Percentiles rank a stretch among this genome's conserved stretches.
Conservation (phyloP, 1,140 invertebrate species). For the Eupeodes corollae region DNA sequence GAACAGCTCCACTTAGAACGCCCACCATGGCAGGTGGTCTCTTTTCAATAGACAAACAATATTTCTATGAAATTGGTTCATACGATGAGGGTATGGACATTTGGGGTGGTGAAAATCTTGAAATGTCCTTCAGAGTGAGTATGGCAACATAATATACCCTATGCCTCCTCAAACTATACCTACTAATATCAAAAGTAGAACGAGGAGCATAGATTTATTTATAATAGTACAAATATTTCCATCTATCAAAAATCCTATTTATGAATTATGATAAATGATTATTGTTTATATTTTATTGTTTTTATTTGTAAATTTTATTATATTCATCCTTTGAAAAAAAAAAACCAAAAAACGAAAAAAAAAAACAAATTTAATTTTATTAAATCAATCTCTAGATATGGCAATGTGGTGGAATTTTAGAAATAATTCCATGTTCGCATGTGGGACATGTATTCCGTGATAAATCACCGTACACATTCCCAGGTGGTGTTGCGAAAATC, state of each 20-base stretch:
- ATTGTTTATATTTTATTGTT: conserved; percentile 5
- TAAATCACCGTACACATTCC: conserved; percentile 98
- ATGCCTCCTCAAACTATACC: neutral
- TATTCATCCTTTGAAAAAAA: conserved; percentile 12
- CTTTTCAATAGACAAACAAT: conserved; percentile 92
- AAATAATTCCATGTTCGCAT: conserved; percentile 92
- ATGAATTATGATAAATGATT: conserved; percentile 6
- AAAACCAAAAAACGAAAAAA: conserved; percentile 1
- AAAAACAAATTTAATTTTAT: conserved; percentile 12
- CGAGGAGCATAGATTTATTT: too few species aligned
- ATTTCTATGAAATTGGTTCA: conserved; percentile 93
- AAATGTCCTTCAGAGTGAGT: conserved; percentile 96
- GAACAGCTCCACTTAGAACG: conserved; percentile 80
- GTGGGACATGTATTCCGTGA: conserved; percentile 98
- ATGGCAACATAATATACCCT: conserved; percentile 10
- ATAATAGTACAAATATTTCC: too few species aligned
- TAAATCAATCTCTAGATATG: conserved; percentile 66
- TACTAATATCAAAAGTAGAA: too few species aligned
- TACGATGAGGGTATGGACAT: conserved; percentile 99
- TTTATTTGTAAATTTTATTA: conserved; percentile 8
- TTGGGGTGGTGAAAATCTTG: conserved; percentile 98
- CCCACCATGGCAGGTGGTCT: conserved; percentile 99
- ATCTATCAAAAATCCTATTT: conserved; percentile 2
- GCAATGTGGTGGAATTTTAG: conserved; percentile 92
- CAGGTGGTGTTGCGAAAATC: conserved; percentile 90